Conservation (phyloP, 1,140 invertebrate species). For the Bradynema listronoti region DNA sequence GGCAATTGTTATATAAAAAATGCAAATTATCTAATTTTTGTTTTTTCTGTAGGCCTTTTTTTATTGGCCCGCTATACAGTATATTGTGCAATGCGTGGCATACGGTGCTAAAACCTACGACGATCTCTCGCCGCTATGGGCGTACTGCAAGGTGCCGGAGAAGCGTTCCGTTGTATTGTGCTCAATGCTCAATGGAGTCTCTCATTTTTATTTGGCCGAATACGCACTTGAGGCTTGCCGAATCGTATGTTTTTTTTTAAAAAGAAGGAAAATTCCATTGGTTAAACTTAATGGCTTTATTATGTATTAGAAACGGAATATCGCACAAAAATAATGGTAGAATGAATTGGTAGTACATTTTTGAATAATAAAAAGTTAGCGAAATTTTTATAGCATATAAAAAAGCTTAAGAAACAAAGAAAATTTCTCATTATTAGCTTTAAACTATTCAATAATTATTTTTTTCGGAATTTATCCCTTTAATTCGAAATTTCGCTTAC, state of each 20-base stretch:
- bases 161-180: conserved; percentile 28
- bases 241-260: conserved; percentile 25
- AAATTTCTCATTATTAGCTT: too few species aligned
- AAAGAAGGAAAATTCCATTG: neutral
- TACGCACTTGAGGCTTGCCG: conserved; percentile 35
- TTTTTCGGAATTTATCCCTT: too few species aligned
- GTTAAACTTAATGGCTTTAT: too few species aligned
- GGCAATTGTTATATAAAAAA: too few species aligned
- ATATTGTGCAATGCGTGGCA: conserved; percentile 40
- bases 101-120: conserved; percentile 39
- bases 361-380: neutral
- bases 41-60: conserved; percentile 20
- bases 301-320: too few species aligned
- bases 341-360: too few species aligned
- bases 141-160: conserved; percentile 37
- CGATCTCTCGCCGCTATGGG: conserved; percentile 40
- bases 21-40: neutral
- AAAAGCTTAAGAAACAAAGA: too few species aligned
- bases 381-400: too few species aligned
- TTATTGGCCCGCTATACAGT: conserved; percentile 41
- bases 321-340: too few species aligned
- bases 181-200: conserved; percentile 31
- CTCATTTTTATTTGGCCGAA: conserved; percentile 37
- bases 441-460: too few species aligned
- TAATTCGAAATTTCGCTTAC: too few species aligned